Conservation (phyloP, 1,140 invertebrate species). For the Batillaria attramentaria region DNA sequence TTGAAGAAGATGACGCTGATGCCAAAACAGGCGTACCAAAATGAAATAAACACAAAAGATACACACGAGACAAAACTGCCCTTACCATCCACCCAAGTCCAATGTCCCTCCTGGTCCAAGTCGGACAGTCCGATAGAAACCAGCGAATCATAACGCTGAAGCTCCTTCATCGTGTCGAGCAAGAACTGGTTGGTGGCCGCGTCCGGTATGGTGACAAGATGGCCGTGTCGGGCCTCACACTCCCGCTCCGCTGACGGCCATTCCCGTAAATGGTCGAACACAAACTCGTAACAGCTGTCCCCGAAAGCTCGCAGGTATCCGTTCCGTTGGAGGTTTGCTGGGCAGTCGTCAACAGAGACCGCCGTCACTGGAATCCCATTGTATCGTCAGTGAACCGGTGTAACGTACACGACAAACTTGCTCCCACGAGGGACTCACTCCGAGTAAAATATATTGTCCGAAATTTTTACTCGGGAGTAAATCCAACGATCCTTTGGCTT, state of each 20-base stretch:
- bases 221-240: slow-evolving; percentile 18
- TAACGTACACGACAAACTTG: no score
- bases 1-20: no score
- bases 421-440: no score
- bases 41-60: no score
- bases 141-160: background rate
- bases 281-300: slow-evolving; percentile 11
- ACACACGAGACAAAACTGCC: no score
- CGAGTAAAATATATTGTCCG: no score
- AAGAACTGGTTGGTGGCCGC: background rate
- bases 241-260: slow-evolving; percentile 5
- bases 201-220: slow-evolving; percentile 24
- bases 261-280: background rate
- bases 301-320: background rate
- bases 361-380: no score
- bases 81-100: slow-evolving; percentile 17
- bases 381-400: no score
- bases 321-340: background rate
- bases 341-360: slow-evolving; percentile 1
- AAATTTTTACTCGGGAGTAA: no score
- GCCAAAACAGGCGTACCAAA: background rate
- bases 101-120: background rate
- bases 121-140: slow-evolving; percentile 6
- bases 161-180: background rate
- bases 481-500: no score